These are phyloP conservation scores for Scaptodrosophila lebanonensis DNA, from an alignment of 1,140 invertebrate genomes.

Conservation along the genomic window DNA sequence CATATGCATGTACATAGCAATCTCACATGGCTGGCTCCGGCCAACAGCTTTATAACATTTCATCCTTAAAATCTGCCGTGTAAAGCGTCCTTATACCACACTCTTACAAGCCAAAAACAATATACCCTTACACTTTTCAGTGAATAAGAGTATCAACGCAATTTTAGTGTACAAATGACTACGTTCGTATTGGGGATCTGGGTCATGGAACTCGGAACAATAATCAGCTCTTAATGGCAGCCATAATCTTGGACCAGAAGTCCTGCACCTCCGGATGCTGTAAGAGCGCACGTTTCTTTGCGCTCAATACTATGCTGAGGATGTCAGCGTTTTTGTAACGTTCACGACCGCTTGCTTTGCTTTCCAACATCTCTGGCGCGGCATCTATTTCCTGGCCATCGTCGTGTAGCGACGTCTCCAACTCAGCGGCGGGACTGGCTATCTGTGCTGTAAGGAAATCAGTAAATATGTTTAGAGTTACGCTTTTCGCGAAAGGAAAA, in stretches of 20 bases:
- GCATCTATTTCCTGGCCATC: slow-evolving; percentile 40
- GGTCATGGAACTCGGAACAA: not conserved
- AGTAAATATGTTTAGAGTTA: not conserved
- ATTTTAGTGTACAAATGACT: too few species aligned
- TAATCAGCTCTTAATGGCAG: slow-evolving; percentile 35
- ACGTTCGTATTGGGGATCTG: too few species aligned
- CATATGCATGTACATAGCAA: too few species aligned
- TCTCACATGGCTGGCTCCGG: too few species aligned
- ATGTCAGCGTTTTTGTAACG: slow-evolving; percentile 65
- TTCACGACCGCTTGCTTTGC: slow-evolving; percentile 38
- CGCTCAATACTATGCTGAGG: slow-evolving; percentile 59
- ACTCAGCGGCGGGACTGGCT: slow-evolving; percentile 26
- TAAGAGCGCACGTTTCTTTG: slow-evolving; percentile 61
- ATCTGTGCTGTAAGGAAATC: slow-evolving; percentile 10
- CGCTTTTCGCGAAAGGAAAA: not conserved
- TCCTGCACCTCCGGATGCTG: slow-evolving; percentile 62
- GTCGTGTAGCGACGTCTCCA: slow-evolving; percentile 36
- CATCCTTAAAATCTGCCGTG: too few species aligned
- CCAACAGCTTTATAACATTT: too few species aligned
- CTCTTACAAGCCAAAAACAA: too few species aligned
- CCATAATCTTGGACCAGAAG: slow-evolving; percentile 54
- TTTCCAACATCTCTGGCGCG: slow-evolving; percentile 38
- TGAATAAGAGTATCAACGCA: too few species aligned
- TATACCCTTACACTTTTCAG: too few species aligned
- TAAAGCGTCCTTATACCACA: too few species aligned